Evolutionary conservation across 2,113 vertebrate species (phyloP), one percentile per base, ranked within the genome.

Genomic region (Anthoscopus minutus): DNA sequence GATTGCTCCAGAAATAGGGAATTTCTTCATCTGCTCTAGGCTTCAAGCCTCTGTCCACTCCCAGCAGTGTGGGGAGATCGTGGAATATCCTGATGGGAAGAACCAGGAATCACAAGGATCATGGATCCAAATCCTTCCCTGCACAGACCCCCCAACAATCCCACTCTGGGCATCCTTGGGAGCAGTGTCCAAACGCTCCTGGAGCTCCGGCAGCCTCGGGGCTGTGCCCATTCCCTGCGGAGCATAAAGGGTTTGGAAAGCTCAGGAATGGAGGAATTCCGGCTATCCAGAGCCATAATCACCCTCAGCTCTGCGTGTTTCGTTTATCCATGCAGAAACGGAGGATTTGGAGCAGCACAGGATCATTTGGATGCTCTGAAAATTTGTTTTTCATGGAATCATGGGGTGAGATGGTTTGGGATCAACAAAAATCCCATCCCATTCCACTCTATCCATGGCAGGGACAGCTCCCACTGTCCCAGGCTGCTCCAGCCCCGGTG

Each of bases 61-160:
- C 8, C 9, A 10, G 40, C 0, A 0, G 6, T 3, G 35, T 15
- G 62, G 2, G 2, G 35, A 48, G 40, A 16, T 20, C 8, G 1
- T 9, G 64, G 65, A 40, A 40, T 25, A 22, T 35, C 57, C 50
- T 1, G 21, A 25, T 11, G 31, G 65, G 42, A 35, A 33, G 7
- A 19, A 51, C 13, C 57, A 12, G 74, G 67, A 31, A 35, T 35
- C 64, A 8, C 64, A 9, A 3, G 38, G 38, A 60, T 54, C 40
- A 4, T 4, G n/a, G 38, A 62, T 70, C 48, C 40, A 8, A 8
- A 2, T 37, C 23, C 19, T 6, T 12, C 40, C 65, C 38, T 69
- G 28, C 33, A 2, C 38, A 10, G 37, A 10, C 28, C 15, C 19
- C 11, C n/a, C 45, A 10, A 5, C 6, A 61, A 61, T 28, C 72